Evolutionary conservation across 2,113 vertebrate genomes (phyloP), one percentile per base, ranked within the genome.

Genomic region (Hucho hucho): DNA sequence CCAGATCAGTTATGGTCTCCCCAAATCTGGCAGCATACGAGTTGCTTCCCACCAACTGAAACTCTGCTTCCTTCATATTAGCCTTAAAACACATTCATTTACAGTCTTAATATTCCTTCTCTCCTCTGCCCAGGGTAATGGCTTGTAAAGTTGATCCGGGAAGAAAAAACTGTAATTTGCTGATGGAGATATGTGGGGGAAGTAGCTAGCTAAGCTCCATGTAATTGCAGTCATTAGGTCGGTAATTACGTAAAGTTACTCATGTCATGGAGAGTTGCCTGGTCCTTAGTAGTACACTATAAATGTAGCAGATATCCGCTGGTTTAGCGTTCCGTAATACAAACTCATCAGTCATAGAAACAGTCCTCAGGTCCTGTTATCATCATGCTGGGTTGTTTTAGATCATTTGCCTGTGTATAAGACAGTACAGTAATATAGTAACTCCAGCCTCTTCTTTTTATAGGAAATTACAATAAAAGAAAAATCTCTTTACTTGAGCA

Each of bases 11-110:
- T 76, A 99, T 97, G 75, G 93, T 92, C 86, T 98, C 95, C 64
- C 98, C 98, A 86, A 99, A 99, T 22, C 97, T 94, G 0, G 97
- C 95, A 4, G 95, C 95, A 0, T 97, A 95, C 0, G 92, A 91
- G 75, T 96, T 88, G 28, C 94, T 95, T 74, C 98, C 98, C 0
- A 79, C 80, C 76, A 99, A 92, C 28, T 90, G 90, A 73, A 92
- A 84, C 56, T 93, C 91, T 72, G 91, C 85, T 90, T 98, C 96
- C 49, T 83, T 74, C 93, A 99, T 89, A 47, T 90, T 87, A 3
- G 92, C 95, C 88, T 96, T 73, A 70, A 79, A 6, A 24, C 72
- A 67, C 9, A 32, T 67, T 88, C 49, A 71, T 18, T 53, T 7
- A 59, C 4, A 18, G 63, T 4, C 11, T 22, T 61, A n/a, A 56